phyloP scores from a whole-genome alignment of 1,140 invertebrate species.

The Calephelis nemesis region DNA sequence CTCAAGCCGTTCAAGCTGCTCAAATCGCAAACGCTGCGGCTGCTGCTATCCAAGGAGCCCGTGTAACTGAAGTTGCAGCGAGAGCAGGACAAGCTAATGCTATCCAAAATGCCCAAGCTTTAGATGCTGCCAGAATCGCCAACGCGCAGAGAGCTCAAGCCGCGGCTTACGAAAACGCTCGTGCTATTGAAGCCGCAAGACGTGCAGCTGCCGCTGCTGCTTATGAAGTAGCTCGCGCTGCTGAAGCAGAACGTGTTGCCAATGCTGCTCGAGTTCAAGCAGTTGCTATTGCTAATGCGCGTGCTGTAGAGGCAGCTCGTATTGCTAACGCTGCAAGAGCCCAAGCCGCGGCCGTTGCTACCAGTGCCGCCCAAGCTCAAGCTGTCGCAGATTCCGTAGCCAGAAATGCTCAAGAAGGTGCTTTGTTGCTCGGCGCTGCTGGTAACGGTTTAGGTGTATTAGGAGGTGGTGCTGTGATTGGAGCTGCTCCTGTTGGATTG shows the following conservation, averaged over 20 bases:
- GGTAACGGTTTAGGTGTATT: constrained; percentile 28
- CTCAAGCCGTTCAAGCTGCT: constrained; percentile 61
- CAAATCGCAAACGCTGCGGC: constrained; percentile 64
- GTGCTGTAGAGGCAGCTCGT: constrained; percentile 60
- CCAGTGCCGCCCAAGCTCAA: constrained; percentile 61
- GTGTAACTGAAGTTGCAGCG: constrained; percentile 57
- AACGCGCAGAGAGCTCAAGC: constrained; percentile 66
- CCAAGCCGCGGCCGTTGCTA: constrained; percentile 59
- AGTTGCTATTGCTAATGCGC: constrained; percentile 61
- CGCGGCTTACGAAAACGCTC: constrained; percentile 62
- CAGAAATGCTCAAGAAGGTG: constrained; percentile 51
- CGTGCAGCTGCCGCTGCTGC: constrained; percentile 56
- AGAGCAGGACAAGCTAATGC: constrained; percentile 59
- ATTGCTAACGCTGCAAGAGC: constrained; percentile 65
- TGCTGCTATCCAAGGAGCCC: constrained; percentile 64
- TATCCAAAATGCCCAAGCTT: constrained; percentile 62
- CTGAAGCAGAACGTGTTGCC: constrained; percentile 59
- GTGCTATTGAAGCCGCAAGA: constrained; percentile 60
- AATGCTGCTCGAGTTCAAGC: constrained; percentile 65
- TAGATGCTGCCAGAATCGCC: constrained; percentile 62
- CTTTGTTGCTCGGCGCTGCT: constrained; percentile 43
- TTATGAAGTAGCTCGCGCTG: constrained; percentile 54
- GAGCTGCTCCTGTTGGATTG: constrained; percentile 12
- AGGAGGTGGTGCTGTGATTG: constrained; percentile 28
- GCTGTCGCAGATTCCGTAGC: constrained; percentile 64